Evolutionary conservation across 1,140 invertebrate species (phyloP).

Genomic region (Heliconius eleuchia): DNA sequence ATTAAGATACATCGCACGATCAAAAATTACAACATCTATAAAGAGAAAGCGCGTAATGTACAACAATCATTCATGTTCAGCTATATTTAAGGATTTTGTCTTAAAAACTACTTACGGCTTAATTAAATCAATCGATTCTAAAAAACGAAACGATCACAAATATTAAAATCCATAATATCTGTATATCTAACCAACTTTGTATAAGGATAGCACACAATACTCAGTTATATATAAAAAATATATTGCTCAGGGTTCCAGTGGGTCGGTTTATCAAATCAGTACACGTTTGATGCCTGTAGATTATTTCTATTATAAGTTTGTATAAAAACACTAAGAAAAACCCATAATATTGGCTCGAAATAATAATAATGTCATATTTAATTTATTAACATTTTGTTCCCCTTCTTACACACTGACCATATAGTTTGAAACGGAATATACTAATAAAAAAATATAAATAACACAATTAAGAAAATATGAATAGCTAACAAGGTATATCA

Average conservation of each 20-base stretch:
- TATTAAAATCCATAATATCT: conserved; percentile 61
- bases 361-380: conserved; percentile 41
- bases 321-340: conserved; percentile 53
- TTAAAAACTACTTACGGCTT: conserved; percentile 49
- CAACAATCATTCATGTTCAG: conserved; percentile 57
- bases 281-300: conserved; percentile 61
- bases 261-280: conserved; percentile 76
- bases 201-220: conserved; percentile 74
- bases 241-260: conserved; percentile 78
- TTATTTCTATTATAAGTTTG: conserved; percentile 57
- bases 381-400: conserved; percentile 55
- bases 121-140: conserved; percentile 64
- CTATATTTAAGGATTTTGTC: conserved; percentile 41
- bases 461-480: conserved; percentile 30
- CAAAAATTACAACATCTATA: conserved; percentile 70
- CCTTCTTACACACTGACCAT: conserved; percentile 50
- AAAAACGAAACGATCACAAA: conserved; percentile 70
- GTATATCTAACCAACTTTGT: conserved; percentile 72
- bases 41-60: conserved; percentile 68
- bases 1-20: conserved; percentile 62
- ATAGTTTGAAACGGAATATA: conserved; percentile 38
- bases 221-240: conserved; percentile 79
- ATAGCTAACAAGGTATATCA: conserved; percentile 39
- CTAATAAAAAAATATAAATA: conserved; percentile 25
- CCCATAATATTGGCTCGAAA: conserved; percentile 41